Conservation (phyloP, 2,888 invertebrate species). For the Gymnocheta viridis region DNA sequence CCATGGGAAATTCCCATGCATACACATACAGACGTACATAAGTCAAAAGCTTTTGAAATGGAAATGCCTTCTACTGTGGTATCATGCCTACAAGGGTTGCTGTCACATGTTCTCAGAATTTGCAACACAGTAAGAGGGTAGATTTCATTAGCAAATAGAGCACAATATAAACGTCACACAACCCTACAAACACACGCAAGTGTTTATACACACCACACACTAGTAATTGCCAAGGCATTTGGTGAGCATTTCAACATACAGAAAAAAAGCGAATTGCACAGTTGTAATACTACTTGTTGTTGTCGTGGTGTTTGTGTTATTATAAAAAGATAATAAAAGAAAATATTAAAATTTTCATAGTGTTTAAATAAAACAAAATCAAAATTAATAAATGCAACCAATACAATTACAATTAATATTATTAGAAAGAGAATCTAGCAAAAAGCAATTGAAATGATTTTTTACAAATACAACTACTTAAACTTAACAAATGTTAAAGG, state of each 20-base stretch:
- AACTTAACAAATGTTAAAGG: slow-evolving; percentile 43
- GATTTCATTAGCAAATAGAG: slow-evolving; percentile 39
- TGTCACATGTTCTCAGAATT: slow-evolving; percentile 35
- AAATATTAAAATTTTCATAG: slow-evolving; percentile 13
- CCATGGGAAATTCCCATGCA: too few relatives aligned
- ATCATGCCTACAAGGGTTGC: slow-evolving; percentile 5
- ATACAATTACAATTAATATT: background rate
- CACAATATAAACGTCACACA: slow-evolving; percentile 18
- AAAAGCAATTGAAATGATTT: background rate
- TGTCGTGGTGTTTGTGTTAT: slow-evolving; percentile 59
- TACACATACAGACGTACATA: too few relatives aligned
- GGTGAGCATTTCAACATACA: slow-evolving; percentile 31
- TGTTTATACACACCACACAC: slow-evolving; percentile 2
- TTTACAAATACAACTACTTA: background rate
- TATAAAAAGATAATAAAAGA: slow-evolving; percentile 14
- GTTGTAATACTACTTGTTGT: slow-evolving; percentile 59
- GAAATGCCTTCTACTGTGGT: too few relatives aligned
- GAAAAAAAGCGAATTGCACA: slow-evolving; percentile 24
- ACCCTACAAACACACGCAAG: background rate
- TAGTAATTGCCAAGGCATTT: slow-evolving; percentile 16
- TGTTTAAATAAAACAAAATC: background rate
- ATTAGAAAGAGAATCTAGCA: background rate
- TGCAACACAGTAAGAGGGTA: slow-evolving; percentile 9
- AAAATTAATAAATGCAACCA: background rate
- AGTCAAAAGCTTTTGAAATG: too few relatives aligned